Base-by-base conservation (phyloP, 2,113 vertebrate genomes). In the Proterorhinus semilunaris region DNA sequence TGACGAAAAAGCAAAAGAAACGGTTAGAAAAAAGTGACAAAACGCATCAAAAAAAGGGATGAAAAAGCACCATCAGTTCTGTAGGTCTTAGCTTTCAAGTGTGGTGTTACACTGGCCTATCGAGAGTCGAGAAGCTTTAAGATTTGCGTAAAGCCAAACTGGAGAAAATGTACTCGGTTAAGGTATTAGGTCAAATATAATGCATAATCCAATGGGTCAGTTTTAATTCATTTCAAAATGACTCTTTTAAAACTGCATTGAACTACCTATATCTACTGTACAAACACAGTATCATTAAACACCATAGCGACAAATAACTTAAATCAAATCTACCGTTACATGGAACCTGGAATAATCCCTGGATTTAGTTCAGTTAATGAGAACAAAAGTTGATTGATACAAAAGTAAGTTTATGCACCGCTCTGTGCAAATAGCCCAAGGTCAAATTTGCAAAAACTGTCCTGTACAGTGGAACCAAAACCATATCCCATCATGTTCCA, bases 361-460 rank as follows among this genome's bases (percentile, higher is more conserved):
- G 53, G 53, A 10, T 54, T 54, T 7, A 66, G 53, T 72, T 79
- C 72, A 75, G 73, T 44, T 69, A 57, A 70, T 73, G 43, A 52
- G 48, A 52, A 62, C 45, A 62, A 52, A 68, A 63, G 44, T 68
- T 71, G 69, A 55, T 63, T 62, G 72, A 16, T 42, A 53, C 72
- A 11, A 49, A 72, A 72, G 63, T 51, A 13, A 66, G 62, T 67
- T 70, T 42, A 61, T 71, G 77, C 78, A 66, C 67, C 65, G 43
- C 62, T n/a, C 68, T 52, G 64, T 49, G 12, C 45, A 65, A 82
- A 45, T 69, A 69, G 82, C 78, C 80, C 76, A 83, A 80, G 85
- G 80, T 80, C 83, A 57, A 2, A 0, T 61, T 45, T 67, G 69
- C 76, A 63, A 72, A 74, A 85, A 66, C 61, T 21, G 17, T 63